phyloP scores from a whole-genome alignment of 2,113 vertebrate genomes.

The Meleagris gallopavo region DNA sequence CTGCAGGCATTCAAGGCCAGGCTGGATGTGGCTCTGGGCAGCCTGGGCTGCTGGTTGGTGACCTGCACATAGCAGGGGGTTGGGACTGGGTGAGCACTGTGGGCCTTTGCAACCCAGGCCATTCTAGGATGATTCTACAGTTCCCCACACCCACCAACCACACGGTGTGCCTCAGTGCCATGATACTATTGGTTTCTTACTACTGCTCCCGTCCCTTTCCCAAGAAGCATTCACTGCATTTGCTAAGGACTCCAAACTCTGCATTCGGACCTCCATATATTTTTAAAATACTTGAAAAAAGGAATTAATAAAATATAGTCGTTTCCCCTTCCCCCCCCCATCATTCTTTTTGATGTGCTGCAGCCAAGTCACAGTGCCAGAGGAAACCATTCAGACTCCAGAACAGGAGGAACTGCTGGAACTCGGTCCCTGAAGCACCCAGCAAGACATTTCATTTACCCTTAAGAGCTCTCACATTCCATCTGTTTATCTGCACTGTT shows the following conservation, averaged over 20 bases:
- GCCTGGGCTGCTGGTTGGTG: no score
- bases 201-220: background rate
- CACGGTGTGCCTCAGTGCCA: background rate
- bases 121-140: no score
- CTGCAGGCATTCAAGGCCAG: no score
- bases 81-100: no score
- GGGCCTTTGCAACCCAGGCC: no score
- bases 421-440: background rate
- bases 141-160: no score
- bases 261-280: background rate
- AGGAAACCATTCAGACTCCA: background rate
- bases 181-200: background rate
- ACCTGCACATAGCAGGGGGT: no score
- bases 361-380: accelerated
- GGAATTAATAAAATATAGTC: background rate
- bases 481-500: background rate
- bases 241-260: background rate
- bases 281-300: background rate
- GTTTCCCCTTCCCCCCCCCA: background rate
- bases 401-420: background rate
- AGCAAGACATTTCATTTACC: background rate
- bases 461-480: background rate
- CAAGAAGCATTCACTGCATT: background rate
- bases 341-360: background rate
- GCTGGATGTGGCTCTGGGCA: no score